Conservation (phyloP, 1,140 invertebrate species). For the Achatina immaculata region DNA sequence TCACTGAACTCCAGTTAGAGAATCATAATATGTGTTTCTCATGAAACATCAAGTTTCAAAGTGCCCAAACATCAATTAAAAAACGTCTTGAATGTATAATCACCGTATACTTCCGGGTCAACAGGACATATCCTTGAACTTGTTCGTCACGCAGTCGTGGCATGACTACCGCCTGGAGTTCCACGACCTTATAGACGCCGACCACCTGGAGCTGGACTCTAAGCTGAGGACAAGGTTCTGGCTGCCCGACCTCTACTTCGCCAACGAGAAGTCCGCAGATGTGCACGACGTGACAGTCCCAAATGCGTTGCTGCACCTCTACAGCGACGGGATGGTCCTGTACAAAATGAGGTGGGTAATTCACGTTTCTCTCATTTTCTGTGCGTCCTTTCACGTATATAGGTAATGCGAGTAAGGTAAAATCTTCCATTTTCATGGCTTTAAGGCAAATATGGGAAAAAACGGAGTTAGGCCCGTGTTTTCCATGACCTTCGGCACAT, state of each 20-base stretch:
- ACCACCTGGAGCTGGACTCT: constrained; percentile 56
- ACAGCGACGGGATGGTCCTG: constrained; percentile 73
- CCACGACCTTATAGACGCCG: constrained; percentile 41
- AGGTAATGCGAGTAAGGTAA: too few relatives aligned
- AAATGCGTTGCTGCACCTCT: constrained; percentile 78
- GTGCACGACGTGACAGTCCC: constrained; percentile 73
- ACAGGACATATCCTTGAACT: constrained; percentile 68
- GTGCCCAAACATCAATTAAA: constrained; percentile 8
- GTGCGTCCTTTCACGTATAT: too few relatives aligned
- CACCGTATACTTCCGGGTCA: constrained; percentile 14
- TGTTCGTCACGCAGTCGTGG: constrained; percentile 69
- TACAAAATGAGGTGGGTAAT: constrained; percentile 57
- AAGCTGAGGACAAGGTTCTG: constrained; percentile 58
- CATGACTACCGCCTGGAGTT: constrained; percentile 61
- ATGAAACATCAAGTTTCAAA: not conserved
- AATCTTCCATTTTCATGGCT: too few relatives aligned
- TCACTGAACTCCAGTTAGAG: not conserved
- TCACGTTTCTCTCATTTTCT: too few relatives aligned
- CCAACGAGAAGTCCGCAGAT: constrained; percentile 77
- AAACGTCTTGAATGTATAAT: not conserved
- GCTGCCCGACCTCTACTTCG: constrained; percentile 64
- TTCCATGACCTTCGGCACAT: too few relatives aligned
- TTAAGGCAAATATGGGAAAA: too few relatives aligned
- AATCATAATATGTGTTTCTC: not conserved
- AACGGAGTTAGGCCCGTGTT: too few relatives aligned